Percentiles rank a stretch among this genome's conserved stretches.
phyloP scores from a whole-genome alignment of 2,113 vertebrate species.

The Pongo abelii region DNA sequence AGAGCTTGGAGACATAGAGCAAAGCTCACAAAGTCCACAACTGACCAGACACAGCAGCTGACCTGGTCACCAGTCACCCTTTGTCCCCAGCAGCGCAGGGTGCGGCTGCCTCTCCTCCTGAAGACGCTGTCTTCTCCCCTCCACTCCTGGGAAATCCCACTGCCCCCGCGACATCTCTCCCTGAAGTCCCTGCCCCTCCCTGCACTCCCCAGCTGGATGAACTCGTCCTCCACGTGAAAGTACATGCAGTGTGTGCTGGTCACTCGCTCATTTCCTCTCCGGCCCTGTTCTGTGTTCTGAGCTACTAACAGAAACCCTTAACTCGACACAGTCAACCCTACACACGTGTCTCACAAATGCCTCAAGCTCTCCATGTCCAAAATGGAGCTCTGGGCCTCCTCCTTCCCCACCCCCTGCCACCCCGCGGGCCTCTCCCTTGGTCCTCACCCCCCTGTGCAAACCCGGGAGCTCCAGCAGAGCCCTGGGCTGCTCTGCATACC shows the following conservation, averaged over 20 bases:
- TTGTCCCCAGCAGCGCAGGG: background rate
- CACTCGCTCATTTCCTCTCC: background rate
- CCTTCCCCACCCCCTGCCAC: too few species aligned
- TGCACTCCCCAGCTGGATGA: background rate
- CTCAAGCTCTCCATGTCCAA: background rate
- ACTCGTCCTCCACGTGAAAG: background rate
- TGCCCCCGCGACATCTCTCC: rapidly evolving
- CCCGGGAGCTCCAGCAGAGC: background rate
- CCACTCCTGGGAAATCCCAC: background rate
- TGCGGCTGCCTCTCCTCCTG: rapidly evolving
- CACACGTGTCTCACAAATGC: rapidly evolving
- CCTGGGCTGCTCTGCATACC: too few species aligned
- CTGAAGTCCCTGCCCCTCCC: background rate
- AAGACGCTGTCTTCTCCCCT: background rate
- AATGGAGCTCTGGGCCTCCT: background rate
- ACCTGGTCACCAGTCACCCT: background rate
- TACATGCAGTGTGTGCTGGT: background rate
- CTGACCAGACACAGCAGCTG: background rate
- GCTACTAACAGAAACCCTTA: background rate
- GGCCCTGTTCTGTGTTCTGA: background rate
- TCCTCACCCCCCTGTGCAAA: background rate
- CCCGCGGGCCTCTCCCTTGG: background rate
- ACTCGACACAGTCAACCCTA: background rate
- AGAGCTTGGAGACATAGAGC: background rate
- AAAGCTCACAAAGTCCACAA: background rate